Evolutionary conservation across 2,113 vertebrate species (phyloP), one percentile per base, ranked within the genome.

Genomic region (Dasyprocta punctata): DNA sequence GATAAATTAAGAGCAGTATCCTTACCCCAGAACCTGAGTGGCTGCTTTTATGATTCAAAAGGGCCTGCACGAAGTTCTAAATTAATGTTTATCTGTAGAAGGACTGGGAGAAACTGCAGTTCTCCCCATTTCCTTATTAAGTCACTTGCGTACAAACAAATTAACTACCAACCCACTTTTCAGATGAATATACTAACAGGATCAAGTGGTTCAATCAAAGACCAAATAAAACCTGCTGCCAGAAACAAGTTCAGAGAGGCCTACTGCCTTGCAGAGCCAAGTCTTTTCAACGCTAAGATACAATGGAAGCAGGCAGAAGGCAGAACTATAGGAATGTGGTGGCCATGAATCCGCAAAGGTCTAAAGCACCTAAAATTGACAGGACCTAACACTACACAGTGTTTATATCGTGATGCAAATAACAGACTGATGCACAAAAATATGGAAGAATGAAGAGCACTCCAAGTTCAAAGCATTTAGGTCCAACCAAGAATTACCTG

Each of bases 181-280:
- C 78, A 94, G 88, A 96, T 49, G 71, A 75, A 33, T 67, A 44
- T n/a, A 87, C 30, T 65, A 7, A 67, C n/a, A 93, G 33, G 16
- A 82, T 58, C 67, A 71, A 80, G 67, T 44, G 24, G 20, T 67
- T 65, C 69, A n/a, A 7, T 60, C 41, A 44, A 78, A 95, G 78
- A 19, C 1, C 82, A 92, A 83, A 82, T 22, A 36, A 65, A 38
- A 36, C 12, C 44, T 56, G 10, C 73, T 67, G 41, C 58, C 16
- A 93, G 28, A 92, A 92, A 44, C 44, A 80, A 96, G 90, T 96
- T 92, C 65, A 67, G 44, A 85, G 75, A 97, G 95, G 95, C 94
- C 97, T 96, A 26, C 26, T 9, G 81, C 83, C 65, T 92, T 77
- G 33, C 36, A 85, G 38, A 67, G 56, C 30, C 24, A 52, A 54